Base-by-base conservation (phyloP, 2,113 vertebrate genomes). In the Machaerirhynchus nigripectus region DNA sequence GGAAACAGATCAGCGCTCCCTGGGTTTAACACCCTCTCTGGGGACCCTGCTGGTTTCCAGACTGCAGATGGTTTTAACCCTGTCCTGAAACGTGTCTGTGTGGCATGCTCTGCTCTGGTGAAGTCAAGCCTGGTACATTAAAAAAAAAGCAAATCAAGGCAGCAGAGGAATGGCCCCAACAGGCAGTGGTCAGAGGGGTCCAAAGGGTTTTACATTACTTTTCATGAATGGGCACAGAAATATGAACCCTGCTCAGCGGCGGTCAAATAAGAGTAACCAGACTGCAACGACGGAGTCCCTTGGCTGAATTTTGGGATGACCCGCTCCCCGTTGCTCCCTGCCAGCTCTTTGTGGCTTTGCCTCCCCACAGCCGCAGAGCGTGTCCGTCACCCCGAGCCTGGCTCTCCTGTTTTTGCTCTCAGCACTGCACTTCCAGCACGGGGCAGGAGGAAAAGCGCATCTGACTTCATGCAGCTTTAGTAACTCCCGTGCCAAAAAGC, bases 1-100 rank as follows among this genome's bases (percentile, higher is more conserved):
- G 99, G 98, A 99, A 99, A 98, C 98, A 98, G 98, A 98, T 98
- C 98, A 98, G 98, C 97, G 98, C 96, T 98, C 98, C 98, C 95
- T 93, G 96, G 97, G 96, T 98, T 98, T 98, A 96, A 98, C 97
- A 93, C 97, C 59, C 90, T 97, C 98, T 96, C 83, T 46, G 61
- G 96, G 97, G 97, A 97, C 96, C 37, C 94, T 57, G 81, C 96
- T 13, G 70, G 83, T 79, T 97, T 98, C 80, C 85, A 97, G 97
- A 95, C 97, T 95, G 96, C 98, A 98, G 97, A 98, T 98, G 98
- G 97, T 97, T 98, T 98, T 96, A 97, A 97, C 97, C 88, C 97
- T 75, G 87, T 97, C 95, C 97, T 96, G 90, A 97, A 97, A 95
- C 5, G 17, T 8, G 35, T 57, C 78, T n/a, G 8, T 46, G 69